Base-by-base conservation (phyloP, 2,888 invertebrate species). In the Chromoteleia sp. region DNA sequence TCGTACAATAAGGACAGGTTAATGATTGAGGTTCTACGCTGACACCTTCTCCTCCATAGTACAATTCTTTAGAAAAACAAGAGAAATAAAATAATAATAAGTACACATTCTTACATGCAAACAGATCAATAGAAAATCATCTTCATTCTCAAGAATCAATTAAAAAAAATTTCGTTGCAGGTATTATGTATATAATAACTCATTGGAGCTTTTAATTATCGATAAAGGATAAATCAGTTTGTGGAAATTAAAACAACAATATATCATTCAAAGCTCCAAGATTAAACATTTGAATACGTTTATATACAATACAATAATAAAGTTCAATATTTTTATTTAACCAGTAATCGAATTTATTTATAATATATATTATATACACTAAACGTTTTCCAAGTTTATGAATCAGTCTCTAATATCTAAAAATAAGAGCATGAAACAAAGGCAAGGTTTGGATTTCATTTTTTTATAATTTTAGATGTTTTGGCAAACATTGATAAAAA, bases 1-100 rank as follows among this genome's bases (percentile, higher is more conserved):
- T 95, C 88, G 97, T 97, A 93, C 99, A 99, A 92, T 97, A 98
- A 48, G 99, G 99, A 93, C 99, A 99, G 85, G 99, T 98, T 92
- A 98, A 98, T 84, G 98, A 97, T 93, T 98, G 98, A 85, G 97
- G 98, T 92, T 98, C 98, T 87, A 97, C 94, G 87, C 96, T 96
- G 89, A 97, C 93, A 89, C 97, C 96, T 93, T 99, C 99, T 82
- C 98, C 98, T 82, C 98, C 98, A 94, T 98, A 99, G 93, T 97
- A 98, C 85, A 98, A 93, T 93, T 98, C 98, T 97, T 92, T 12
- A 56, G 4, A 48, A n/a, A 74, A 58, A 61, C 33, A 4, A n/a
- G n/a, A n/a, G 12, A 63, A 50, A 39, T 45, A 21, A 29, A 50
- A 5, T 15, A 41, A 52, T 10, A 45, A 54, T 43, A 1, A 59